A percentile compares a stretch with the other conserved stretches of the same genome.
These are phyloP conservation scores for Alloplasta piceator DNA, from an alignment of 2,888 invertebrate genomes.

Conservation along the genomic window DNA sequence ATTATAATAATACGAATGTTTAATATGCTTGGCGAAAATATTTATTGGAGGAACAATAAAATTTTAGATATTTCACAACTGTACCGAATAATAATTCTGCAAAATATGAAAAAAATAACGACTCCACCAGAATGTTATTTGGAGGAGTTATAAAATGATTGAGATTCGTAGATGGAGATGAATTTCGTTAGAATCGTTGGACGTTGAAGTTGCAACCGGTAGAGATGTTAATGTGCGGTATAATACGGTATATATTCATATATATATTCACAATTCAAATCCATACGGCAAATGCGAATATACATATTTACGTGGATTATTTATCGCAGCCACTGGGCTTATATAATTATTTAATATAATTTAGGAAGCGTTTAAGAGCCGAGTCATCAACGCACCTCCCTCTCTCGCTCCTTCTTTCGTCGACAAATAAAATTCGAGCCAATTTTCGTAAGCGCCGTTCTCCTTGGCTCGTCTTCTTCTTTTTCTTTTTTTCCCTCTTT, in stretches of 20 bases:
- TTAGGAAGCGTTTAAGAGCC: conserved; percentile 57
- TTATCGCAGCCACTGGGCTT: conserved; percentile 61
- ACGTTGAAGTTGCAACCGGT: too few species aligned
- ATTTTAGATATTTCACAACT: too few species aligned
- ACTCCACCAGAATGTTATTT: too few species aligned
- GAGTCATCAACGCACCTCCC: conserved; percentile 46
- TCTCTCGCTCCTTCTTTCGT: conserved; percentile 18
- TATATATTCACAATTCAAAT: conserved; percentile 6
- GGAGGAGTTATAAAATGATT: too few species aligned
- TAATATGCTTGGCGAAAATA: too few species aligned
- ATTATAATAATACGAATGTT: too few species aligned
- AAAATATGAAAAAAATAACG: too few species aligned
- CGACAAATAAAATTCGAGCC: conserved; percentile 56
- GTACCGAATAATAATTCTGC: too few species aligned
- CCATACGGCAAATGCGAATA: background rate
- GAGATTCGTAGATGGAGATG: too few species aligned
- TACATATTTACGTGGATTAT: conserved; percentile 41
- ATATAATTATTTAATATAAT: conserved; percentile 60
- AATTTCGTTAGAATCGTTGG: too few species aligned
- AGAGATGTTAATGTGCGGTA: too few species aligned
- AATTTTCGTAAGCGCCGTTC: conserved; percentile 49
- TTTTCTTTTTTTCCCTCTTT: conserved; percentile 64
- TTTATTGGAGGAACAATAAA: too few species aligned
- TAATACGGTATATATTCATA: background rate
- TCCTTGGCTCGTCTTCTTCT: background rate